These are phyloP conservation scores for Quadriops clusia DNA, from an alignment of 2,888 invertebrate genomes.

Conservation along the genomic window DNA sequence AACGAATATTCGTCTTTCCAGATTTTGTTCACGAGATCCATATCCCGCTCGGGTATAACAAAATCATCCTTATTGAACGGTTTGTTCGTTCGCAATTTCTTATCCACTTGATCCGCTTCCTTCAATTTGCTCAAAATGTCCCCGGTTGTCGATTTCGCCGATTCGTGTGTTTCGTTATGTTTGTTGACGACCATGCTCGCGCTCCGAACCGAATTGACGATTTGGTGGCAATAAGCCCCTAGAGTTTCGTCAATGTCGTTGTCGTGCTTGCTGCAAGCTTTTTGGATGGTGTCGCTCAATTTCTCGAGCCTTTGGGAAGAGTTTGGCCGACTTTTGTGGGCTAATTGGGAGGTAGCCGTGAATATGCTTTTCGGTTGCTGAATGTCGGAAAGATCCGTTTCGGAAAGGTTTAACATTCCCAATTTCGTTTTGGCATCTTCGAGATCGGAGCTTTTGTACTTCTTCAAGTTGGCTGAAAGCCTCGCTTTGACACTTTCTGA, in stretches of 20 bases:
- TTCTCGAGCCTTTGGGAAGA: constrained; percentile 15
- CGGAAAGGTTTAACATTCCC: constrained; percentile 3
- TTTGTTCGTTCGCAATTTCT: constrained; percentile 29
- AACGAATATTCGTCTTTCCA: constrained; percentile 28
- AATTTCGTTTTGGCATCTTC: constrained; percentile 7
- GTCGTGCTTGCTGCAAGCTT: constrained; percentile 9
- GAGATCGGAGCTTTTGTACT: too few species aligned
- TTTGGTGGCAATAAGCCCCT: constrained; percentile 24
- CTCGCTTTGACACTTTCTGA: constrained; percentile 46
- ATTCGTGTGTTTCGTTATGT: constrained; percentile 40
- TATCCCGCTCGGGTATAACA: constrained; percentile 21
- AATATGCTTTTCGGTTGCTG: constrained; percentile 10
- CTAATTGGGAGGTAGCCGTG: constrained; percentile 8
- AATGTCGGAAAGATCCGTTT: neutral
- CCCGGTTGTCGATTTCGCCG: constrained; percentile 38
- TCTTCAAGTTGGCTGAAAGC: constrained; percentile 40
- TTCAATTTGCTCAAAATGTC: constrained; percentile 40
- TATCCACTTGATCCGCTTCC: constrained; percentile 42
- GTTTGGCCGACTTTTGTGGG: constrained; percentile 16
- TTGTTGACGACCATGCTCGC: constrained; percentile 34
- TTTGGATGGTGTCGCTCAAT: constrained; percentile 9
- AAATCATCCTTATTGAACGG: constrained; percentile 11
- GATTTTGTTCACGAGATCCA: constrained; percentile 27
- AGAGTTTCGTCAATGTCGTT: constrained; percentile 24
- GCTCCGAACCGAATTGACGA: constrained; percentile 24